Evolutionary conservation across 2,113 vertebrate genomes (phyloP).

Genomic region (Cinclus mexicanus): DNA sequence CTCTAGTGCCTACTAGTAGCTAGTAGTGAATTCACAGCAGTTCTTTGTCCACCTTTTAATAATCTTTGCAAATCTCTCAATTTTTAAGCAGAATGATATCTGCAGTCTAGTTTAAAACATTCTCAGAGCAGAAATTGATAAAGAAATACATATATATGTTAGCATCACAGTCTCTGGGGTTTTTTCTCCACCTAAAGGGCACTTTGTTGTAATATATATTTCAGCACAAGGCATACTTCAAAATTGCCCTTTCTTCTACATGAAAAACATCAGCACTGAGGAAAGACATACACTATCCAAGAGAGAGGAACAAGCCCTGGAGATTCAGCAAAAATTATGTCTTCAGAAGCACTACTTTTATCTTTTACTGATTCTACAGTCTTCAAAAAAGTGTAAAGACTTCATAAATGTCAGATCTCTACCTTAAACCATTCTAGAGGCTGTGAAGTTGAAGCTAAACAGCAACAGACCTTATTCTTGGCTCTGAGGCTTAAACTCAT

Average conservation of each 20-base stretch:
- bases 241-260: not conserved
- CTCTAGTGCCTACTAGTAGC: not conserved
- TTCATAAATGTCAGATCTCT: constrained; percentile 36
- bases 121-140: not conserved
- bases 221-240: not conserved
- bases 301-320: not conserved
- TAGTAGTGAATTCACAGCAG: not conserved
- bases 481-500: not conserved
- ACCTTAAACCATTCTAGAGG: not conserved
- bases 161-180: not conserved
- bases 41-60: not conserved
- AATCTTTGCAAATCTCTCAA: not conserved
- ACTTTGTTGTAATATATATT: not conserved
- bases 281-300: not conserved
- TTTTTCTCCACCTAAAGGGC: not conserved
- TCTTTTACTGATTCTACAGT: not conserved
- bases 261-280: not conserved
- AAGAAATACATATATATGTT: not conserved
- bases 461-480: not conserved
- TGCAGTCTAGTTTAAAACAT: not conserved
- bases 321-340: not conserved
- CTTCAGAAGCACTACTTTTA: constrained; percentile 11
- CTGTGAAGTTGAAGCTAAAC: constrained; percentile 6
- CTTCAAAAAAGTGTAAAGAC: constrained; percentile 5
- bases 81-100: not conserved